Base-by-base conservation (phyloP, 2,113 vertebrate genomes). In the Pungitius pungitius region DNA sequence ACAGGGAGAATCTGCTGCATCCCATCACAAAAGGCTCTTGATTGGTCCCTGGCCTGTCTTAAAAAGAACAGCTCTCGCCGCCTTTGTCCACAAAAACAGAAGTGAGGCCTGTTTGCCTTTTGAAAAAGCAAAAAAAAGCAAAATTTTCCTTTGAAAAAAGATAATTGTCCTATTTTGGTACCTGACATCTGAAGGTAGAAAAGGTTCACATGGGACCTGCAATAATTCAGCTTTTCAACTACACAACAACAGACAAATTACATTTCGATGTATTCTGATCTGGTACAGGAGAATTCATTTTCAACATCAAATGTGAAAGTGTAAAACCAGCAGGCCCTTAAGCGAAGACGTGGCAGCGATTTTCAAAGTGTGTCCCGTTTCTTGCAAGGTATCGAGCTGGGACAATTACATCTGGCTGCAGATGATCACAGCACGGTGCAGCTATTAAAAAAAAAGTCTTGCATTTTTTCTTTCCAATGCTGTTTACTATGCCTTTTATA, bases 41-140 rank as follows among this genome's bases (percentile, higher is more conserved):
- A 91, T 91, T 90, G 85, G 82, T 85, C 80, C 81, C 78, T 61
- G 54, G 89, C 54, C 79, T 73, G 80, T 86, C 78, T 77, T 75
- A 39, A 78, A 85, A 84, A 77, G 63, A 73, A 81, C 73, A 67
- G 65, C 65, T 75, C 80, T 20, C 76, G 83, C 73, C 42, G 75
- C 55, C 64, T 54, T 61, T 66, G 57, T 80, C 2, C 6, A 77
- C 64, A 64, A 75, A 83, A 82, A 84, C 61, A 59, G 76, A 84
- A 30, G 74, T 40, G 65, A 24, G 15, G 11, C 58, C 30, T 60
- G 56, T 70, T 65, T 72, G 26, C 27, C 54, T 27, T 14, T 20
- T 52, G 22, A 59, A 62, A 30, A 60, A 49, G 37, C 60, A 1
- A 59, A 62, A 37, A 63, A 49, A 69, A 17, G 35, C 35, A 43